Percentiles rank a stretch among this genome's conserved stretches.
These are phyloP conservation scores for Tragulus kanchil DNA, from an alignment of 2,113 vertebrate species.

Conservation along the genomic window DNA sequence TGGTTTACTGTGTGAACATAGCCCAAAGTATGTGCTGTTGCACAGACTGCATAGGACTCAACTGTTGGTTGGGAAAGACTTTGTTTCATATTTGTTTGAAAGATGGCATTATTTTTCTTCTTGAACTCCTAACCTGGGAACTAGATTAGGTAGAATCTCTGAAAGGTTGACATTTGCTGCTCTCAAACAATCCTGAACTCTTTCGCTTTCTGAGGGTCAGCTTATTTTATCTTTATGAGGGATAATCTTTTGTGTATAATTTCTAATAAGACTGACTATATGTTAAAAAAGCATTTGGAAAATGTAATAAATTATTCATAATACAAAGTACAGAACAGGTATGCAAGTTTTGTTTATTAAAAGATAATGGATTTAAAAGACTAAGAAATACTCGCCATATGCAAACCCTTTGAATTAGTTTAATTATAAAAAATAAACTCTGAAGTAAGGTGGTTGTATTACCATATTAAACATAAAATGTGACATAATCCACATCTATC, in stretches of 20 bases:
- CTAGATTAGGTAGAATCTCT: slow-evolving; percentile 17
- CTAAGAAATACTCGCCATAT: slow-evolving; percentile 33
- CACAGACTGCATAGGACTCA: slow-evolving; percentile 72
- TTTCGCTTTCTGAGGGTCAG: not conserved
- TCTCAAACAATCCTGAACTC: slow-evolving; percentile 63
- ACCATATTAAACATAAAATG: slow-evolving; percentile 32
- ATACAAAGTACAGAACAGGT: not conserved
- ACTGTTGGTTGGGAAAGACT: slow-evolving; percentile 5
- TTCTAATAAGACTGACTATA: slow-evolving; percentile 6
- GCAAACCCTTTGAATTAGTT: slow-evolving; percentile 23
- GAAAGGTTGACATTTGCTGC: slow-evolving; percentile 44
- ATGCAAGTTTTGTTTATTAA: slow-evolving; percentile 41
- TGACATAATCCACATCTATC: not conserved
- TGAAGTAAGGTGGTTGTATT: not conserved
- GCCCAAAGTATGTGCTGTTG: slow-evolving; percentile 83
- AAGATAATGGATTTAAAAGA: slow-evolving; percentile 6
- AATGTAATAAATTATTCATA: slow-evolving; percentile 31
- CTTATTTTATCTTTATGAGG: not conserved
- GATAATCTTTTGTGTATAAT: not conserved
- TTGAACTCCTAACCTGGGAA: slow-evolving; percentile 40
- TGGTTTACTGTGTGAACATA: slow-evolving; percentile 87
- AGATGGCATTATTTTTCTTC: slow-evolving; percentile 54
- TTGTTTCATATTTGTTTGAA: not conserved
- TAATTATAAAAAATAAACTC: slow-evolving; percentile 16
- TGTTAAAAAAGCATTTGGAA: not conserved